Percentiles rank a stretch among this genome's conserved stretches.
Evolutionary conservation across 1,140 invertebrate genomes (phyloP).

Genomic region (Harpegnathos saltator): DNA sequence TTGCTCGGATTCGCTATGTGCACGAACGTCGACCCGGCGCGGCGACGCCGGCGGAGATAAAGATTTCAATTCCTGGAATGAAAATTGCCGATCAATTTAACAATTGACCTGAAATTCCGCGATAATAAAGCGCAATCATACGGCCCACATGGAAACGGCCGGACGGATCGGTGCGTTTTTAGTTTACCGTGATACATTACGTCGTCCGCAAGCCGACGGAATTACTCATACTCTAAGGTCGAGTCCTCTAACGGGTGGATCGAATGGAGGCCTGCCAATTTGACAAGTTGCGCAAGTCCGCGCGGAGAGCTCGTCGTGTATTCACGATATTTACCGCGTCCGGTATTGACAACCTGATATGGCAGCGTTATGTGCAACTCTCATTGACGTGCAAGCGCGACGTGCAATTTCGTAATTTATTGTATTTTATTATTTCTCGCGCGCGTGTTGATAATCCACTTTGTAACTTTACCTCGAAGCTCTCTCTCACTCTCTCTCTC

Average conservation of each 20-base stretch:
- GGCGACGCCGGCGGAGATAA: slow-evolving; percentile 75
- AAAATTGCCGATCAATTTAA: slow-evolving; percentile 84
- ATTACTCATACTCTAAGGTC: slow-evolving; percentile 53
- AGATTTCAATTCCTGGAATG: slow-evolving; percentile 84
- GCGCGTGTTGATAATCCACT: neutral
- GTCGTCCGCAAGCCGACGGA: slow-evolving; percentile 55
- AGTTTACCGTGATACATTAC: slow-evolving; percentile 66
- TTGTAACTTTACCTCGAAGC: neutral
- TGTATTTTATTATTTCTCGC: neutral
- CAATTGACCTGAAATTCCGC: slow-evolving; percentile 84
- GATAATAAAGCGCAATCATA: slow-evolving; percentile 80
- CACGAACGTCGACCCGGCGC: slow-evolving; percentile 56
- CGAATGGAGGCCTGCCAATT: slow-evolving; percentile 21
- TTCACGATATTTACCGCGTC: neutral
- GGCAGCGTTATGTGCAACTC: neutral
- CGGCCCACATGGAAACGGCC: slow-evolving; percentile 74
- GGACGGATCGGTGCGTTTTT: slow-evolving; percentile 73
- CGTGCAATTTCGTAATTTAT: neutral
- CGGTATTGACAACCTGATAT: too few species aligned
- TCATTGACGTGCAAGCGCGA: neutral
- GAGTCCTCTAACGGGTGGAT: slow-evolving; percentile 60
- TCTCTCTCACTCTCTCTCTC: neutral
- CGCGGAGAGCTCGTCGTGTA: neutral
- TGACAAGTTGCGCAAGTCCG: neutral
- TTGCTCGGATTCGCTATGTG: slow-evolving; percentile 8